Percentiles rank a stretch among this genome's conserved stretches.
These are phyloP conservation scores for Epistrophella euchroma DNA, from an alignment of 2,888 invertebrate species.

Conservation along the genomic window DNA sequence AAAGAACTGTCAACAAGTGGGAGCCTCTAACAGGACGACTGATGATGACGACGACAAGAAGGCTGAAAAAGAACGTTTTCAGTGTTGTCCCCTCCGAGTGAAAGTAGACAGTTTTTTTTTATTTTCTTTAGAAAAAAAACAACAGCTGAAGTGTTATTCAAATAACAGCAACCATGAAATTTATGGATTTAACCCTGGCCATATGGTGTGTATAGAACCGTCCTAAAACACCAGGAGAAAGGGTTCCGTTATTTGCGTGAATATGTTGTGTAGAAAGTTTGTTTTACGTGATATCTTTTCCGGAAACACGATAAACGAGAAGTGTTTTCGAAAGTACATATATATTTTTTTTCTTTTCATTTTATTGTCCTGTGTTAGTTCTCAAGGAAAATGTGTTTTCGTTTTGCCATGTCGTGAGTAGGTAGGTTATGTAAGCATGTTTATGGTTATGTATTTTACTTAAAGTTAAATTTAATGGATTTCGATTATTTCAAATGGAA, in stretches of 20 bases:
- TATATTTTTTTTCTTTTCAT: background rate
- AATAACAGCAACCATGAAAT: constrained; percentile 65
- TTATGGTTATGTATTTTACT: constrained; percentile 29
- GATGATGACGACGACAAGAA: background rate
- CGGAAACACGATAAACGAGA: constrained; percentile 33
- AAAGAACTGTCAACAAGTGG: constrained; percentile 71
- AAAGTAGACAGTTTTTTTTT: constrained; percentile 39
- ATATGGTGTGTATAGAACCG: constrained; percentile 25
- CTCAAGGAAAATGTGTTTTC: constrained; percentile 14
- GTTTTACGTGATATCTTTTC: constrained; percentile 33
- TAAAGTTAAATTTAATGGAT: constrained; percentile 28
- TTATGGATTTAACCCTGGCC: constrained; percentile 67
- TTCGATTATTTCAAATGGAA: constrained; percentile 11
- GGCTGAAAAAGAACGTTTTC: constrained; percentile 31
- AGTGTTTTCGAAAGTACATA: constrained; percentile 23
- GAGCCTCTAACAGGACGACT: constrained; percentile 45
- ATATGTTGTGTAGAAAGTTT: constrained; percentile 30
- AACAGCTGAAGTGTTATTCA: constrained; percentile 63
- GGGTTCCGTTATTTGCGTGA: constrained; percentile 18
- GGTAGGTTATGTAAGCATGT: background rate
- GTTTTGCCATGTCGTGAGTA: background rate
- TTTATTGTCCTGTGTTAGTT: constrained; percentile 29
- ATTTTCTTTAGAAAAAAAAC: background rate
- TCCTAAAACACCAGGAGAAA: background rate
- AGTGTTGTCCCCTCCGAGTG: constrained; percentile 15